phyloP scores from a whole-genome alignment of 1,140 invertebrate species.

The Drosophila biarmipes region DNA sequence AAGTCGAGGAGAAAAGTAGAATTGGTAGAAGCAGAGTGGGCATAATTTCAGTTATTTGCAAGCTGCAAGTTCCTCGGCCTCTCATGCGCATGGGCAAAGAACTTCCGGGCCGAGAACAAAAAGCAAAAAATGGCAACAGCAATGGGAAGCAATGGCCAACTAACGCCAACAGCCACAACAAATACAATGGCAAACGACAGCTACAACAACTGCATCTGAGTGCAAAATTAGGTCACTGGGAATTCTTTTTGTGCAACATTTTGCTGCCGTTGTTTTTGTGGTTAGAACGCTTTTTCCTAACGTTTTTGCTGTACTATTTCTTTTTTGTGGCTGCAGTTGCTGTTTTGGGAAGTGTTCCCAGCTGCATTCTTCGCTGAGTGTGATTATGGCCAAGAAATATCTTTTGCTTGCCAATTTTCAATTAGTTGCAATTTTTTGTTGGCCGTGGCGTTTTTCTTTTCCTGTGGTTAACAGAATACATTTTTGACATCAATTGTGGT shows the following conservation, averaged over 20 bases:
- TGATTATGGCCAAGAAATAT: conserved; percentile 52
- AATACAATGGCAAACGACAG: conserved; percentile 43
- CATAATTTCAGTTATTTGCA: conserved; percentile 79
- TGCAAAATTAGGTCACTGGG: conserved; percentile 74
- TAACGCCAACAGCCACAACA: conserved; percentile 69
- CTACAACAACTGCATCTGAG: conserved; percentile 66
- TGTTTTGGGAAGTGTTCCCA: conserved; percentile 51
- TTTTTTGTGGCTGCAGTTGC: conserved; percentile 34
- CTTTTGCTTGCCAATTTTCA: conserved; percentile 44
- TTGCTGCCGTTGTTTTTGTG: conserved; percentile 50
- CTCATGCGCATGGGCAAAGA: conserved; percentile 74
- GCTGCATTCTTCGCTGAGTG: conserved; percentile 43
- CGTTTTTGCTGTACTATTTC: conserved; percentile 15
- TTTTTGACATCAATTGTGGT: conserved; percentile 49
- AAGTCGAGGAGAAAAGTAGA: conserved; percentile 25
- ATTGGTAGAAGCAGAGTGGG: conserved; percentile 19
- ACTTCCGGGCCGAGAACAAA: conserved; percentile 71
- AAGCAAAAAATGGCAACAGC: conserved; percentile 8
- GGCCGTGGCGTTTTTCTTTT: conserved; percentile 17
- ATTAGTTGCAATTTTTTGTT: conserved; percentile 48
- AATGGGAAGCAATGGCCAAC: conserved; percentile 58
- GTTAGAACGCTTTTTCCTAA: conserved; percentile 59
- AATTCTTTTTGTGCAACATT: conserved; percentile 68
- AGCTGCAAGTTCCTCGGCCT: conserved; percentile 63
- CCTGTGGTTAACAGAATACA: conserved; percentile 45